Conservation (phyloP, 92 coral and sea anemone genomes). For the Scolanthus callimorphus region DNA sequence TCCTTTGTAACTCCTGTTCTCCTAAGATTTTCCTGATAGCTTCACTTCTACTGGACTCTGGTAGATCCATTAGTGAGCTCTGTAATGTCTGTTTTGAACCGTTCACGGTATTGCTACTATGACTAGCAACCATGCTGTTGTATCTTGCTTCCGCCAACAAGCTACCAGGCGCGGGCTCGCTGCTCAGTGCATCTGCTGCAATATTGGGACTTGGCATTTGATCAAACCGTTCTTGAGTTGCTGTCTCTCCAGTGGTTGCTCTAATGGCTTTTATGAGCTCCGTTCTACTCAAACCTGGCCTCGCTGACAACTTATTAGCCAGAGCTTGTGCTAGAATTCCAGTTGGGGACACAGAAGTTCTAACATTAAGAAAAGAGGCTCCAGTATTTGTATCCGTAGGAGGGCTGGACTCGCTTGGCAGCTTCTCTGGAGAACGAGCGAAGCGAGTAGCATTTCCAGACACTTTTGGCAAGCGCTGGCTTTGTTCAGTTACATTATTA, state of each 20-base stretch:
- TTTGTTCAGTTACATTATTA: no score
- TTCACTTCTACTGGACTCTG: constrained; percentile 12
- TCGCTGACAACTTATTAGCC: background rate
- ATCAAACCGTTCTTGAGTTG: background rate
- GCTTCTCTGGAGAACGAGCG: background rate
- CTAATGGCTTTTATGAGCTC: background rate
- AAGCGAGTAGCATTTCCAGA: constrained; percentile 1
- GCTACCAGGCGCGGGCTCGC: background rate
- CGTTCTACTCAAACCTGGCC: background rate
- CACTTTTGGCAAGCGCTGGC: background rate
- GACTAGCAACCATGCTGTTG: background rate
- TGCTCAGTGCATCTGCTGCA: background rate
- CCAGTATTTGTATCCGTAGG: background rate
- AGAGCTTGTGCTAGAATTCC: constrained; percentile 1
- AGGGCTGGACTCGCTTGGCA: background rate
- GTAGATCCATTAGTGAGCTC: background rate
- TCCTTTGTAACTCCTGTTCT: constrained; percentile 11
- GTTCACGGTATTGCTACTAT: background rate
- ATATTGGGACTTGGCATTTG: background rate
- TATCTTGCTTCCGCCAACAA: background rate
- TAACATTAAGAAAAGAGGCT: background rate
- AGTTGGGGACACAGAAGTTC: background rate
- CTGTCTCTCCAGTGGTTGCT: background rate
- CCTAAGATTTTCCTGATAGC: constrained; percentile 9
- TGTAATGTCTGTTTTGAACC: background rate